Base-by-base conservation (phyloP, 2,113 vertebrate species). In the Australoheros scitulus region DNA sequence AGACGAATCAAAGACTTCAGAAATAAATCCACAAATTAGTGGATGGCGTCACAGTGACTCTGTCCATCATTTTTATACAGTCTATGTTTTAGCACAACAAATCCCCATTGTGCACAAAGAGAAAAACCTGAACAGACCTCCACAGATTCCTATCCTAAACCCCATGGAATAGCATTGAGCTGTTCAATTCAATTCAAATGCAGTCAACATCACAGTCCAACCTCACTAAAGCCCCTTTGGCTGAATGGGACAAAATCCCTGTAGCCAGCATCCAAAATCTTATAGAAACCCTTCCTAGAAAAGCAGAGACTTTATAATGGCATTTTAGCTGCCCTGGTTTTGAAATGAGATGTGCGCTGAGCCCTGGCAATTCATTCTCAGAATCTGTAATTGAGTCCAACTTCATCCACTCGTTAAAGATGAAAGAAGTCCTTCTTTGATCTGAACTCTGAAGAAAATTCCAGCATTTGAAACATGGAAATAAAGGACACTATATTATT, bases 331-430 rank as follows among this genome's bases (percentile, higher is more conserved):
- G 18, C 26, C 47, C 68, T 55, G 17, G 26, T 72, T 72, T 34
- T 20, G 26, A 55, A 72, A 72, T 32, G 47, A 55, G 26, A 34
- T 72, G 43, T 72, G 47, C 47, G 55, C 47, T 55, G 68, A 72
- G 43, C 47, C 68, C 24, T 70, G 32, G 65, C 47, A 55, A 72
- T 72, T 72, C 47, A 55, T 55, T 55, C 26, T 55, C 68, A 9
- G 47, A 72, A 72, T 72, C 47, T 24, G 26, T 55, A 55, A 72
- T 72, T 72, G 47, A 72, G 68, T 55, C 52, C 47, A 72, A 72
- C 47, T 55, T 52, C 68, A 55, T n/a, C 47, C 47, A 55, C 47
- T 72, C 4, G 6, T n/a, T 55, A 72, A 72, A 55, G 68, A 32
- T 72, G 47, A 72, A 72, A 72, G 11, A 72, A 32, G 20, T 52